Conservation (phyloP, 2,797 vertebrate species). For the Lepilemur ruficaudatus region DNA sequence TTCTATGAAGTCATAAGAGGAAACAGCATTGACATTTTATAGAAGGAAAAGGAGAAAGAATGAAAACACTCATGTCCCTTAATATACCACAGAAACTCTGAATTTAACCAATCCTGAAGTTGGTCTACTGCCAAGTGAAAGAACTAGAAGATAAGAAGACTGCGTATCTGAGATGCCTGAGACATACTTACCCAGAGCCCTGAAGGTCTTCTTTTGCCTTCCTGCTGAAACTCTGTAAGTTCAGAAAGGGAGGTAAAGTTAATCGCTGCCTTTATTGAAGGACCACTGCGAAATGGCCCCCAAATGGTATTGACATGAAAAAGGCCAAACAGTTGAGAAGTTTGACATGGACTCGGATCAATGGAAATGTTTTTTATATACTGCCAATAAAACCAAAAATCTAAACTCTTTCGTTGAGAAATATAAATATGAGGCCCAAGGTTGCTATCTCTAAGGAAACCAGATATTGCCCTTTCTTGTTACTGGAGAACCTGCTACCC, state of each 20-base stretch:
- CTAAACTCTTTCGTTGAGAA: neutral
- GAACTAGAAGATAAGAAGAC: neutral
- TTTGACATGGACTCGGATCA: neutral
- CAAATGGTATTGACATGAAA: neutral
- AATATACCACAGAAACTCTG: neutral
- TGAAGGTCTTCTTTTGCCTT: neutral
- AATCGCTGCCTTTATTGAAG: neutral
- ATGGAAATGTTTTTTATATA: neutral
- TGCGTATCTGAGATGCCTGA: neutral
- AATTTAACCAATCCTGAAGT: neutral
- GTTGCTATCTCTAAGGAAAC: neutral
- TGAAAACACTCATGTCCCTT: neutral
- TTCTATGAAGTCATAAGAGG: neutral
- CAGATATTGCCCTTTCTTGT: neutral
- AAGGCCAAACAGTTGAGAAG: neutral
- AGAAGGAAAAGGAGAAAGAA: neutral
- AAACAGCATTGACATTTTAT: neutral
- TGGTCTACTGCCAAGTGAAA: neutral
- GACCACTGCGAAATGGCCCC: neutral
- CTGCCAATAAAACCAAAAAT: neutral
- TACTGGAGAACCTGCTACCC: neutral
- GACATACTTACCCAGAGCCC: neutral
- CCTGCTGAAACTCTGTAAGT: neutral
- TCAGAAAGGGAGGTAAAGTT: neutral
- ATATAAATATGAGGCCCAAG: neutral